Conservation (phyloP, 37 sponge, comb jelly and placozoan species). For the Petrosia ficiformis region DNA sequence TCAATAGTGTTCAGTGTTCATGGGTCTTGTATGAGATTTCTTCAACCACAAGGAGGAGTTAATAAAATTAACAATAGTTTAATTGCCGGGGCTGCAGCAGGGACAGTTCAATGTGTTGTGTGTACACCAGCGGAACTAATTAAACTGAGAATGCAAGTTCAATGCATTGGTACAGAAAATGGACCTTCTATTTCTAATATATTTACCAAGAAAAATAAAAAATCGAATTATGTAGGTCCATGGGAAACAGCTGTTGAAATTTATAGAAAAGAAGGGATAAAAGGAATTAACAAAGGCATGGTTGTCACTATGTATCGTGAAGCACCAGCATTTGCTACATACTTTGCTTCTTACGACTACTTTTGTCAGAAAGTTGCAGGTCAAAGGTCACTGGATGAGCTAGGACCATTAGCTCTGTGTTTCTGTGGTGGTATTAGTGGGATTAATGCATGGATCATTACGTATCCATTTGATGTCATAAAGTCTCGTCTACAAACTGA, state of each 20-base stretch:
- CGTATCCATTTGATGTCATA: conserved; percentile 73
- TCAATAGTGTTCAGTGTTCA: conserved; percentile 48
- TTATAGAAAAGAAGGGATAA: conserved; percentile 26
- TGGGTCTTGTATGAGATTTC: conserved; percentile 15
- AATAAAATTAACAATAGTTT: neutral
- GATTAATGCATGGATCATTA: conserved; percentile 42
- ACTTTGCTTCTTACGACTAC: conserved; percentile 66
- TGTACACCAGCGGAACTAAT: conserved; percentile 57
- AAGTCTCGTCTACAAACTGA: conserved; percentile 69
- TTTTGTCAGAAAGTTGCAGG: conserved; percentile 32
- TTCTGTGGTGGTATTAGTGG: conserved; percentile 57
- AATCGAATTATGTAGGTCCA: conserved; percentile 14
- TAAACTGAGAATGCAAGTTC: conserved; percentile 59
- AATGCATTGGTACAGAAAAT: conserved; percentile 27
- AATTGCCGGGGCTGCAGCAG: conserved; percentile 67
- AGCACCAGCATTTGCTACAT: conserved; percentile 48
- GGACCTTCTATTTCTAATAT: neutral
- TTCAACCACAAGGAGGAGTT: conserved; percentile 1
- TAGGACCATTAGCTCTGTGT: conserved; percentile 13
- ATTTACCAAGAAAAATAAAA: neutral
- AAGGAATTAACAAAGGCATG: conserved; percentile 43
- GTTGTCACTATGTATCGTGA: conserved; percentile 49
- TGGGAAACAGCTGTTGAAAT: conserved; percentile 23
- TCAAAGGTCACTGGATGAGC: neutral
- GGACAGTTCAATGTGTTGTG: conserved; percentile 41